Conservation (phyloP, 2,113 vertebrate genomes). For the Callipepla californica region DNA sequence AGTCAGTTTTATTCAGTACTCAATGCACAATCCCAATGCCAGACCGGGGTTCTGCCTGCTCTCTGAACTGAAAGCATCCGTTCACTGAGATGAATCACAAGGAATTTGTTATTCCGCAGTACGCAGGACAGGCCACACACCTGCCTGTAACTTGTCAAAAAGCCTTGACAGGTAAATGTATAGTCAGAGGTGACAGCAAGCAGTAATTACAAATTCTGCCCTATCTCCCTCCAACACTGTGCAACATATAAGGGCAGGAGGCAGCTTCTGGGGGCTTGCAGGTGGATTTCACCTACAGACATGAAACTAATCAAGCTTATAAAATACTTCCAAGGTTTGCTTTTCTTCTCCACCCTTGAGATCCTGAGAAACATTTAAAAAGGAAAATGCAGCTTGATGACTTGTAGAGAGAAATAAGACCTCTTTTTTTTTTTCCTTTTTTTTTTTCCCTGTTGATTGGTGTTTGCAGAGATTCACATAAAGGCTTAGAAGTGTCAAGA, state of each 20-base stretch:
- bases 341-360: not conserved
- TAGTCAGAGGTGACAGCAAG: not conserved
- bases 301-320: not conserved
- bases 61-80: not conserved
- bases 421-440: not conserved
- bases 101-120: not conserved
- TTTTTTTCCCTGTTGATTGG: not conserved
- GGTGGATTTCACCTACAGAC: not conserved
- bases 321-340: not conserved
- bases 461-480: not conserved
- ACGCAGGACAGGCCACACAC: not conserved
- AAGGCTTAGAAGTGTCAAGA: not conserved
- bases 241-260: not conserved
- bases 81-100: not conserved
- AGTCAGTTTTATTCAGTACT: not conserved
- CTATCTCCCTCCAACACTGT: not conserved
- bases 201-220: not conserved
- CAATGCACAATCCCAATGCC: not conserved
- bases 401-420: not conserved
- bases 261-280: not conserved
- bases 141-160: conserved; percentile 24
- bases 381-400: conserved; percentile 6
- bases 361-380: not conserved
- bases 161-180: not conserved
- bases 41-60: not conserved